Conservation (phyloP, 2,888 invertebrate genomes). For the Nomada hirtipes region DNA sequence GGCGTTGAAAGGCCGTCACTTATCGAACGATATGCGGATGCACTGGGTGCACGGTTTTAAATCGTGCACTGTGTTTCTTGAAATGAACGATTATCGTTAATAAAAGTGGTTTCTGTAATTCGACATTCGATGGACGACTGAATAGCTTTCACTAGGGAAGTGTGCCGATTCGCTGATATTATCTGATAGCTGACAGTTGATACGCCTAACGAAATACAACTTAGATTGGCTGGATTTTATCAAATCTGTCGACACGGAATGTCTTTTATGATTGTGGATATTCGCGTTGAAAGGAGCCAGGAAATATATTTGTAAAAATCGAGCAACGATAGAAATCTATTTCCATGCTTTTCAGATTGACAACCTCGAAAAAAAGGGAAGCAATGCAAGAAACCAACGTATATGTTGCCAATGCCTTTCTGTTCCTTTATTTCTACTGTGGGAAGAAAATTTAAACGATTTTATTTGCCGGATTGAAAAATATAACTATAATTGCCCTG, state of each 20-base stretch:
- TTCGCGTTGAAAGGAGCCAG: background rate
- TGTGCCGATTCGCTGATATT: background rate
- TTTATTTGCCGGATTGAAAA: background rate
- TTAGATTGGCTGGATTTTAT: background rate
- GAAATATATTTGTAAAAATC: background rate
- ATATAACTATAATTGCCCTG: background rate
- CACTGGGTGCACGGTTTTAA: background rate
- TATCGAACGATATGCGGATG: slow-evolving; percentile 25
- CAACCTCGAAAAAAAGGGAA: background rate
- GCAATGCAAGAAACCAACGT: too few relatives aligned
- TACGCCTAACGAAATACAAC: background rate
- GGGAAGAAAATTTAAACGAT: background rate
- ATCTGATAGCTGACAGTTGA: background rate
- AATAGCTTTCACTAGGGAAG: slow-evolving; percentile 18
- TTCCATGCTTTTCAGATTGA: background rate
- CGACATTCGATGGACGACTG: background rate
- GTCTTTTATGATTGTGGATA: background rate
- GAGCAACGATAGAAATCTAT: background rate
- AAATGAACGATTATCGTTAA: slow-evolving; percentile 14
- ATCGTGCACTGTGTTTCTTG: background rate
- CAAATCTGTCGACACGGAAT: background rate
- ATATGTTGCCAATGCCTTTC: too few relatives aligned
- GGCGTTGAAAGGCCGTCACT: slow-evolving; percentile 15
- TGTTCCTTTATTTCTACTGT: too few relatives aligned
- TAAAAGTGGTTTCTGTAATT: slow-evolving; percentile 23